Evolutionary conservation across 2,797 vertebrate species (phyloP).

Genomic region (Eospalax fontanierii): DNA sequence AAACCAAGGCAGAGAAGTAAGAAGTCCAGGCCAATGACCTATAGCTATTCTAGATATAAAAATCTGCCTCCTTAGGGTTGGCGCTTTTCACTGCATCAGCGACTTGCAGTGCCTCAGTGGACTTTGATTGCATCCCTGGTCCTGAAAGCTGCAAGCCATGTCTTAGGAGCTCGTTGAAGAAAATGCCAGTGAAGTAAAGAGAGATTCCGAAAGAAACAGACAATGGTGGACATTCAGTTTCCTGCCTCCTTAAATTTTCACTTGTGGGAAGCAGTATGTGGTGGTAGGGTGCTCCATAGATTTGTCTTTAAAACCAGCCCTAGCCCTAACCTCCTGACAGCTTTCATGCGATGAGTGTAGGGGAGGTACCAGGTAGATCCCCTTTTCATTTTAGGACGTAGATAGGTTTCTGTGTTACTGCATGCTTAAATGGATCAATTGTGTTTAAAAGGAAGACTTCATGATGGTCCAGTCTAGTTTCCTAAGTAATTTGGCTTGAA

Average conservation of each 20-base stretch:
- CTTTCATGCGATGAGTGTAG: not conserved
- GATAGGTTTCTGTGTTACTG: not conserved
- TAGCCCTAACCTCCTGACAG: not conserved
- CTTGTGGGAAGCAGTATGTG: not conserved
- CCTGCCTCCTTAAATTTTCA: not conserved
- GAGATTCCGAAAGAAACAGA: not conserved
- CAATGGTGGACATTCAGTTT: not conserved
- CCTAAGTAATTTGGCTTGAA: constrained; percentile 23
- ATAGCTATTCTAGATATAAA: not conserved
- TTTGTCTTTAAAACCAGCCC: not conserved
- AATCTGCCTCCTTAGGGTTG: not conserved
- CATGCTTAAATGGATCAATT: not conserved
- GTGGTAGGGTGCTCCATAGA: not conserved
- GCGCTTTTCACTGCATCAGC: not conserved
- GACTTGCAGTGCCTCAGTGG: too few relatives aligned
- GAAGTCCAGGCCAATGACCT: not conserved
- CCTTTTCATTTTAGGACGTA: not conserved
- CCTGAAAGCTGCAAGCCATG: not conserved
- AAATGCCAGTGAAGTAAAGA: not conserved
- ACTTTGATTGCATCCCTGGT: not conserved
- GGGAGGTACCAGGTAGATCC: not conserved
- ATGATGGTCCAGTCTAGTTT: not conserved
- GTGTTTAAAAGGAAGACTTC: constrained; percentile 4
- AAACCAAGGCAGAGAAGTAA: not conserved
- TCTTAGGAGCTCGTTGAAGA: not conserved